Conservation (phyloP, 2,888 invertebrate species). For the Pristionchus maxplancki region DNA sequence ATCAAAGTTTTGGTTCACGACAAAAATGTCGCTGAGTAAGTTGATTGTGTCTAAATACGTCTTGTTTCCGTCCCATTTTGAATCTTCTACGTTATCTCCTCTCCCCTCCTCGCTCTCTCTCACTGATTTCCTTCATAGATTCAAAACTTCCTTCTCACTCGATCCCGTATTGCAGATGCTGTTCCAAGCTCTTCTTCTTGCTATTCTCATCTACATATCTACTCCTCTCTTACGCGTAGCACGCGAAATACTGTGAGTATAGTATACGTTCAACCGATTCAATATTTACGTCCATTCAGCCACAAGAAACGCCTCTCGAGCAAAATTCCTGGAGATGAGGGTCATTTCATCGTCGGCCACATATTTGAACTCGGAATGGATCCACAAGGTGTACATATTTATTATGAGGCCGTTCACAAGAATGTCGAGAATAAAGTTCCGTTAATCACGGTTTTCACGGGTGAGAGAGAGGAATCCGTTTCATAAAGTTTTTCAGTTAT, state of each 20-base stretch:
- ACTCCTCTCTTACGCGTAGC: neutral
- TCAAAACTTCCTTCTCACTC: neutral
- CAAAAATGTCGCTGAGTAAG: too few relatives aligned
- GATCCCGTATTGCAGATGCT: neutral
- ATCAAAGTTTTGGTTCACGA: too few relatives aligned
- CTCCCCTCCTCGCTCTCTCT: neutral
- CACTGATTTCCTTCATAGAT: neutral
- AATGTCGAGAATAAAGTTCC: neutral
- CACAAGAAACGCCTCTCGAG: neutral
- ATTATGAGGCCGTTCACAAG: neutral
- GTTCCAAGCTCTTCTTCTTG: neutral
- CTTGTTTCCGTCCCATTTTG: neutral
- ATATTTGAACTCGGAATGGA: neutral
- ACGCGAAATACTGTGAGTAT: neutral
- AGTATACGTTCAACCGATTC: neutral
- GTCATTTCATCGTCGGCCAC: neutral
- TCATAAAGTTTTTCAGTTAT: neutral
- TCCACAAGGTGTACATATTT: neutral
- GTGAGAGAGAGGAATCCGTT: neutral
- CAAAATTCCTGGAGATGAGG: conserved; percentile 25
- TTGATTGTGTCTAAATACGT: neutral
- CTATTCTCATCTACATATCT: neutral
- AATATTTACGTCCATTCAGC: neutral
- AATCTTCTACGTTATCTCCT: neutral
- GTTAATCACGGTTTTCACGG: too few relatives aligned